Percentiles rank a stretch among this genome's conserved stretches.
phyloP scores from a whole-genome alignment of 1,140 invertebrate genomes.

The Brachionus koreanus region DNA sequence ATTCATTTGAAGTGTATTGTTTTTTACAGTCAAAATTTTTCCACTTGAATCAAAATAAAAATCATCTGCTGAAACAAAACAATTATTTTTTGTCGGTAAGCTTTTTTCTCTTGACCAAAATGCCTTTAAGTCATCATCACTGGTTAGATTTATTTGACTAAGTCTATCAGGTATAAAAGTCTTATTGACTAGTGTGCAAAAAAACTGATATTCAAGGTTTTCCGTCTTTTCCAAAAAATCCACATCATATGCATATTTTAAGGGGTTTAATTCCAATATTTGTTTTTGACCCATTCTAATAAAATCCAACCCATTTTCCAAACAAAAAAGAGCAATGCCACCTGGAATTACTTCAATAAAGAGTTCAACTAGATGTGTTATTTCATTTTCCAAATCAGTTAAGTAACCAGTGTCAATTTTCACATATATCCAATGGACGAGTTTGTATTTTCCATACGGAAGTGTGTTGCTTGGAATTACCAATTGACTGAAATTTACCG shows the following conservation, averaged over 20 bases:
- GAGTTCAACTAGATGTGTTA: neutral
- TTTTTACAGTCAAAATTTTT: neutral
- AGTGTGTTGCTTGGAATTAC: neutral
- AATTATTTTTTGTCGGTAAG: neutral
- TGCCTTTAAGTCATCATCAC: neutral
- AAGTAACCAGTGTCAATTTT: neutral
- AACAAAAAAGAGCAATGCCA: slow-evolving; percentile 21
- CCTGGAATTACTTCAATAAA: slow-evolving; percentile 14
- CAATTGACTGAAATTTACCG: neutral
- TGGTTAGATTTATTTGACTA: neutral
- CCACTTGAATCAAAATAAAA: neutral
- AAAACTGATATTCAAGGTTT: neutral
- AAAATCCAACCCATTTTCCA: neutral
- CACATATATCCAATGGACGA: neutral
- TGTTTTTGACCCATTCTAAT: slow-evolving; percentile 3
- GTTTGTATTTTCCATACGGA: neutral
- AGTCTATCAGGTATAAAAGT: neutral
- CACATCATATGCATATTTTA: slow-evolving; percentile 34
- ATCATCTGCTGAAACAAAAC: neutral
- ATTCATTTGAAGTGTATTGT: neutral
- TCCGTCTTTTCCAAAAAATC: neutral
- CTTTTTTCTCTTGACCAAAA: too few relatives aligned
- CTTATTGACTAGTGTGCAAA: neutral
- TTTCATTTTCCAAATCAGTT: neutral
- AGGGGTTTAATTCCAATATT: neutral